phyloP scores from a whole-genome alignment of 2,797 vertebrate genomes.

The Macrochelys suwanniensis region DNA sequence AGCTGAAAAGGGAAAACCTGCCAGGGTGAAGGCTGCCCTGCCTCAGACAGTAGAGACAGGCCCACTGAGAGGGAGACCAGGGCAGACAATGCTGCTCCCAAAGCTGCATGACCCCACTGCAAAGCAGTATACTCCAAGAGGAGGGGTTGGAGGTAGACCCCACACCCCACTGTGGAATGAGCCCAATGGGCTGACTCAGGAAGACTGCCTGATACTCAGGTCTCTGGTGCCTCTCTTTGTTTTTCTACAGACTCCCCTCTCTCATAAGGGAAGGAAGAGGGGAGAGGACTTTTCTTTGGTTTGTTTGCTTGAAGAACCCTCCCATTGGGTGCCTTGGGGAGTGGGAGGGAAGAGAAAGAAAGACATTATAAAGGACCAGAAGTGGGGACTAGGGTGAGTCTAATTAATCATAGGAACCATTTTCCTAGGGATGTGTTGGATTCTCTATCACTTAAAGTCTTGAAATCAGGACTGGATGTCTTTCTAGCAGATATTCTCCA shows the following conservation, averaged over 20 bases:
- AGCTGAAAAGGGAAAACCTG: neutral
- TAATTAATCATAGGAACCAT: neutral
- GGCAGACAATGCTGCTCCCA: neutral
- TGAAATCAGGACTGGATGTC: neutral
- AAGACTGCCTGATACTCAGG: neutral
- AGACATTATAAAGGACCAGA: neutral
- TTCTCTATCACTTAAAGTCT: neutral
- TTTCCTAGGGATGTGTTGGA: neutral
- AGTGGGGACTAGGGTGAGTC: neutral
- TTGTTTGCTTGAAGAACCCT: neutral
- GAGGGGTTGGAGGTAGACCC: neutral
- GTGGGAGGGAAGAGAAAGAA: neutral
- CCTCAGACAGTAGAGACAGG: neutral
- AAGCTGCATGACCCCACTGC: neutral
- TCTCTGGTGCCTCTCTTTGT: neutral
- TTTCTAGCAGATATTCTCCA: neutral
- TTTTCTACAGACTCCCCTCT: neutral
- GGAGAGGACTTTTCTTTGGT: neutral
- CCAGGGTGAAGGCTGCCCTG: neutral
- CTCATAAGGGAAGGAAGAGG: neutral
- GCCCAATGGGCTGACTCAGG: neutral
- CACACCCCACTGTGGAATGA: neutral
- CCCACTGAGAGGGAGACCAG: neutral
- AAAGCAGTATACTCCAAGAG: neutral
- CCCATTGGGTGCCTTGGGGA: neutral